Evolutionary conservation across 2,113 vertebrate genomes (phyloP).

Genomic region (Tursiops truncatus): DNA sequence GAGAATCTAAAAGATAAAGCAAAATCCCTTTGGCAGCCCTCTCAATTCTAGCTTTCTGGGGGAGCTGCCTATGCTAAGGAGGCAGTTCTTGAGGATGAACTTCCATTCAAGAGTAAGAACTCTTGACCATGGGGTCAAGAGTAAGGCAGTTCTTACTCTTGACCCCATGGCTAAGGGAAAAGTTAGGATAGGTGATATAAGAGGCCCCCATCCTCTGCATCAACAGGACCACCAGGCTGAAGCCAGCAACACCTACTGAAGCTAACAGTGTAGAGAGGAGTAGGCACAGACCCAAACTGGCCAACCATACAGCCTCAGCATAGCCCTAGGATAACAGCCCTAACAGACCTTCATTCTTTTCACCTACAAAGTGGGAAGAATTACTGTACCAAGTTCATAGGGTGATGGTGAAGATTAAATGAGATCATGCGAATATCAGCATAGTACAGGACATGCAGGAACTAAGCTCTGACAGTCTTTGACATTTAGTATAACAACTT

Average conservation of each 20-base stretch:
- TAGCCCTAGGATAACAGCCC: background rate
- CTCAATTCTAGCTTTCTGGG: background rate
- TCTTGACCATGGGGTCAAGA: too few relatives aligned
- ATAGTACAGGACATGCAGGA: accelerated
- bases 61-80: background rate
- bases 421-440: background rate
- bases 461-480: background rate
- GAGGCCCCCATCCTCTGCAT: background rate
- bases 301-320: background rate
- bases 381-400: background rate
- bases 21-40: background rate
- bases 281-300: background rate
- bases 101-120: too few relatives aligned
- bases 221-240: background rate
- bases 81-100: too few relatives aligned
- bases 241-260: background rate
- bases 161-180: background rate
- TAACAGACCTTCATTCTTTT: background rate
- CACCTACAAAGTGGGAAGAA: background rate
- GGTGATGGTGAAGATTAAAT: background rate
- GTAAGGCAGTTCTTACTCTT: background rate
- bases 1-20: slow-evolving; percentile 31
- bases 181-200: too few relatives aligned
- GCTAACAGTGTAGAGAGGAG: background rate
- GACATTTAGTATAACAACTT: background rate